Conservation (phyloP, 1,140 invertebrate species). For the Scaptodrosophila lebanonensis region DNA sequence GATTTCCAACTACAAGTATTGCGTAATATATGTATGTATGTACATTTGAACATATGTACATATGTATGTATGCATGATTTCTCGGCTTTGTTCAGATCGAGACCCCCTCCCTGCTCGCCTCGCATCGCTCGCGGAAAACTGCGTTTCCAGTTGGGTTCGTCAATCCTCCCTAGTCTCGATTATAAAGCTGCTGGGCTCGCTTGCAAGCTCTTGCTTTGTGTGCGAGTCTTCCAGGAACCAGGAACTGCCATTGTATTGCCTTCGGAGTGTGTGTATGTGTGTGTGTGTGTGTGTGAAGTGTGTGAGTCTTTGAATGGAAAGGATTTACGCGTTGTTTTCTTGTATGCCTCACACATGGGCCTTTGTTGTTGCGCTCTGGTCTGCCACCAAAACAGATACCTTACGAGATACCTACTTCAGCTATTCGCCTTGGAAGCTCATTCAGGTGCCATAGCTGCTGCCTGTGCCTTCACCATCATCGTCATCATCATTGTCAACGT, state of each 20-base stretch:
- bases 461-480: no score
- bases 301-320: constrained; percentile 49
- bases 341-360: constrained; percentile 52
- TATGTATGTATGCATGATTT: no score
- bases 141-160: no score
- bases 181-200: constrained; percentile 49
- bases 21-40: no score
- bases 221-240: constrained; percentile 53
- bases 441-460: constrained; percentile 57
- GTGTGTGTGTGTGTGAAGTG: constrained; percentile 30
- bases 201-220: constrained; percentile 31
- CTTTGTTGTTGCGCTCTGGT: constrained; percentile 40
- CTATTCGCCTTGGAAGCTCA: constrained; percentile 53
- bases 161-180: no score
- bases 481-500: no score
- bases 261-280: constrained; percentile 6
- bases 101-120: no score
- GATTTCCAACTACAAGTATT: constrained; percentile 8
- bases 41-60: no score
- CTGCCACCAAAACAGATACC: constrained; percentile 37
- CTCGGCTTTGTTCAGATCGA: constrained; percentile 1
- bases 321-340: constrained; percentile 62
- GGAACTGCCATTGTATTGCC: constrained; percentile 14
- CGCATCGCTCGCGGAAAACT: no score
- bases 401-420: constrained; percentile 71